These are phyloP conservation scores for Vanessa cardui DNA, from an alignment of 2,888 invertebrate species.

Conservation along the genomic window DNA sequence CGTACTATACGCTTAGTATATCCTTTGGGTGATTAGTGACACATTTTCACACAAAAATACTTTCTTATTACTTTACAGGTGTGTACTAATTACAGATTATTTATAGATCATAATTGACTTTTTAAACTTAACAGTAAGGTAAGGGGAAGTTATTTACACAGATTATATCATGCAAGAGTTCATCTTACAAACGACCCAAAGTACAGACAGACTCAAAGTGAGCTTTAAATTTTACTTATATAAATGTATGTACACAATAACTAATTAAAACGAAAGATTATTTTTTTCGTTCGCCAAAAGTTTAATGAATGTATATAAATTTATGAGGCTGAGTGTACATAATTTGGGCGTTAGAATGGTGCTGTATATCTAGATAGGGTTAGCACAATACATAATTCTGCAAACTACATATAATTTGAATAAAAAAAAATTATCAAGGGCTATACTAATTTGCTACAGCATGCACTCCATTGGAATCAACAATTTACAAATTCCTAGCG, in stretches of 20 bases:
- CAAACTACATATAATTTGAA: too few species aligned
- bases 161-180: constrained; percentile 20
- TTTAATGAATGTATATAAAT: too few species aligned
- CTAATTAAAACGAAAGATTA: too few species aligned
- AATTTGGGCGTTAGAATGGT: too few species aligned
- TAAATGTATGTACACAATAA: not conserved
- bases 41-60: not conserved
- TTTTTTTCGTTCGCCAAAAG: not conserved
- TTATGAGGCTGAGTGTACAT: too few species aligned
- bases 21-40: constrained; percentile 31
- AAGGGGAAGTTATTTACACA: constrained; percentile 23
- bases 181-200: constrained; percentile 2
- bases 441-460: too few species aligned
- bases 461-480: too few species aligned
- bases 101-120: not conserved
- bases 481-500: too few species aligned
- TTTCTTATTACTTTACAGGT: constrained; percentile 6
- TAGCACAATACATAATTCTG: too few species aligned
- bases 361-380: too few species aligned
- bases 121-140: not conserved
- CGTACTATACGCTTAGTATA: constrained; percentile 3
- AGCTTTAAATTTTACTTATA: not conserved
- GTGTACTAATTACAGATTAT: not conserved
- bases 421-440: too few species aligned
- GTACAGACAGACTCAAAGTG: not conserved